Base-by-base conservation (phyloP, 2,113 vertebrate species). In the Meleagris gallopavo region DNA sequence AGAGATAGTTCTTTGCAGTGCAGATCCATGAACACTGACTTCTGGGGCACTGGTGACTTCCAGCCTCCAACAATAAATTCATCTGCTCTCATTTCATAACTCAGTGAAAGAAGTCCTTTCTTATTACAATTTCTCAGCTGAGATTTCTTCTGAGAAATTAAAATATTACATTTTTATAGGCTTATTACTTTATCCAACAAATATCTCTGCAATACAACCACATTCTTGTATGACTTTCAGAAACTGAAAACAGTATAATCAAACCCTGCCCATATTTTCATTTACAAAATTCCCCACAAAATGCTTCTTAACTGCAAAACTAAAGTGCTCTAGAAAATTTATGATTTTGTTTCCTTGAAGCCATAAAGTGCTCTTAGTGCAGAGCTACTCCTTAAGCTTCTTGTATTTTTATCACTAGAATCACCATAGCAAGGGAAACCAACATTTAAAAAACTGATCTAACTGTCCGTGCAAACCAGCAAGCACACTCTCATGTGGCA, bases 141-240 rank as follows among this genome's bases (percentile, higher is more conserved):
- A 90, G 57, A 67, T 61, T 67, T 92, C 43, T 41, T 96, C 71
- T 86, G 92, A 96, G 95, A 95, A 96, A 96, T 96, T 92, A 95
- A 96, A 92, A 86, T 61, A 93, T 66, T 86, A 70, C 17, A 84
- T 54, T 64, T 62, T 64, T 29, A 64, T 64, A 29, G 40, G 38
- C 38, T 40, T 0, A 6, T 84, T 92, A 84, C 81, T 96, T 94
- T 90, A 54, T 96, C 91, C 95, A 81, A 58, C 83, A 94, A 88
- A 88, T 95, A 77, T 62, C 65, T 90, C 86, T 94, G 86, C 76
- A 93, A 43, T 81, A 88, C 54, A 58, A 81, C 41, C 43, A 54
- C 27, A 52, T 77, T 88, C 27, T 84, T 30, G 83, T 84, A 87
- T 86, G 93, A 71, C 45, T 54, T 78, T 88, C 74, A 79, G 79